Percentiles rank a stretch among this genome's conserved stretches.
These are phyloP conservation scores for Zhengitettix transpicula DNA, from an alignment of 2,888 invertebrate species.

Conservation along the genomic window DNA sequence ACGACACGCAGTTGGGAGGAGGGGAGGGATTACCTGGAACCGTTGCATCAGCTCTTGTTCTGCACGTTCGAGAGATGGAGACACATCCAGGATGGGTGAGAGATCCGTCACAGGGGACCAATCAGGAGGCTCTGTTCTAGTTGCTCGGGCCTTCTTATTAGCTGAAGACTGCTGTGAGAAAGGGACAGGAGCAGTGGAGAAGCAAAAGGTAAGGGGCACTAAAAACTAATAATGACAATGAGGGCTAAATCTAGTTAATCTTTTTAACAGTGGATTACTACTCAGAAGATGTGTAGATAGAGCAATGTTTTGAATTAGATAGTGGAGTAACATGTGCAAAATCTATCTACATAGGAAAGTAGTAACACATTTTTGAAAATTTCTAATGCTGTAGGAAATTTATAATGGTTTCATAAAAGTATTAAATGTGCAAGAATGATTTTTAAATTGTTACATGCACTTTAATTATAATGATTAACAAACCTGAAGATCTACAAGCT, in stretches of 20 bases:
- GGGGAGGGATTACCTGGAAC: constrained; percentile 12
- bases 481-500: constrained; percentile 10
- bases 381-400: no score
- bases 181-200: constrained; percentile 7
- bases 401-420: no score
- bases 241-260: no score
- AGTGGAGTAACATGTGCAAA: no score
- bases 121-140: constrained; percentile 10
- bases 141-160: constrained; percentile 10
- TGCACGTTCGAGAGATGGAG: constrained; percentile 12
- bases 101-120: constrained; percentile 13
- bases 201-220: neutral
- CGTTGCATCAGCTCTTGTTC: constrained; percentile 13
- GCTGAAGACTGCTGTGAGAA: constrained; percentile 9
- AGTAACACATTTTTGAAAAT: no score
- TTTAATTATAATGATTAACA: neutral
- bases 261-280: no score
- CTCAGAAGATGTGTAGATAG: no score
- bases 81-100: constrained; percentile 13
- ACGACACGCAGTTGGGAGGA: neutral
- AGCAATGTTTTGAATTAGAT: no score
- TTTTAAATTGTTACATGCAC: no score
- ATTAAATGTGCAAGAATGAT: no score
- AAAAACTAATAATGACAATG: no score
- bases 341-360: no score